A percentile compares a stretch with the other conserved stretches of the same genome.
phyloP scores from a whole-genome alignment of 53 echinoderm and acorn worm genomes.

The Paelopatides confundens region DNA sequence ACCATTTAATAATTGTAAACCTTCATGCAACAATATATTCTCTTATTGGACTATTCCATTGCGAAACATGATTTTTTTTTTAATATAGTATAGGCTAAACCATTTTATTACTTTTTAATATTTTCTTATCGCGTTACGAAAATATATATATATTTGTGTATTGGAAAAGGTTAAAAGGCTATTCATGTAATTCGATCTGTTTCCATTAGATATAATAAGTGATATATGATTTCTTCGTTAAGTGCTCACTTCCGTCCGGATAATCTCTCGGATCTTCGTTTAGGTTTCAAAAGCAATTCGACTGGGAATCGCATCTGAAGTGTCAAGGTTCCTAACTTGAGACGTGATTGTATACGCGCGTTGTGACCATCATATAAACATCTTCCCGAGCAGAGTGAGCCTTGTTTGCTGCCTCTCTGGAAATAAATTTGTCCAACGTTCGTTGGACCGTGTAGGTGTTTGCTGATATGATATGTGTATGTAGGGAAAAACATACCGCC shows the following conservation, averaged over 20 bases:
- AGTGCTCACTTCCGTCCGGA: neutral
- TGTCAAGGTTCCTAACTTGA: neutral
- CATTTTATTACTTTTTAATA: too few species aligned
- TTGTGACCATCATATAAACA: neutral
- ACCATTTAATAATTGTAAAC: too few species aligned
- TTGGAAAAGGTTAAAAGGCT: too few species aligned
- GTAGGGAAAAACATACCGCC: neutral
- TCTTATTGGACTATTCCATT: too few species aligned
- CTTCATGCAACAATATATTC: too few species aligned
- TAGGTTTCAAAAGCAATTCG: neutral
- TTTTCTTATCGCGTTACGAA: too few species aligned
- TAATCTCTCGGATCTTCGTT: neutral
- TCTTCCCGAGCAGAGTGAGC: neutral
- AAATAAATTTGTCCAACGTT: neutral
- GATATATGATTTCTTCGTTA: neutral
- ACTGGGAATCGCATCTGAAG: neutral
- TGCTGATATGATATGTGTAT: neutral
- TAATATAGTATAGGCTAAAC: too few species aligned
- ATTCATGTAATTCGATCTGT: too few species aligned
- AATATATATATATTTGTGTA: too few species aligned
- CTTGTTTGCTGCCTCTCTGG: neutral
- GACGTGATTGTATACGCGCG: neutral
- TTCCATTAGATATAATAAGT: too few species aligned
- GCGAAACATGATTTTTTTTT: too few species aligned
- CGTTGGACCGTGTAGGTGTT: neutral